Base-by-base conservation (phyloP, 2,797 vertebrate genomes). In the Phataginus tetradactyla region DNA sequence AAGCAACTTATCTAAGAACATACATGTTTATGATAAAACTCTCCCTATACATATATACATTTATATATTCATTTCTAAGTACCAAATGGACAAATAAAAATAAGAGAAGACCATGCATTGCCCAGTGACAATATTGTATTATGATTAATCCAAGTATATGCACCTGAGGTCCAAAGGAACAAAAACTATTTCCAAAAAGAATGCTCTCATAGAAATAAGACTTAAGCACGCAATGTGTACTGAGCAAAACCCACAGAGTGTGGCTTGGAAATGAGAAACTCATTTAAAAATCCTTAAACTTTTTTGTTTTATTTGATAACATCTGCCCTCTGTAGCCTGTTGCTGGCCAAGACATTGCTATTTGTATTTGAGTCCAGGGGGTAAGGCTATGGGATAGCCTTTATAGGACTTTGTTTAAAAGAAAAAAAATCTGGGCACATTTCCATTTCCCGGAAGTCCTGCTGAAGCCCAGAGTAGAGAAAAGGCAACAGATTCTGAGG, bases 321-420 rank as follows among this genome's bases (percentile, higher is more conserved):
- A 90, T 83, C 55, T 98, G 89, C 95, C 86, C 96, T 96, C 92
- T 94, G 80, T 89, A 97, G 75, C 23, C 21, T 92, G 96, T 97
- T 93, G 55, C 86, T 83, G 87, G 83, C 94, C 49, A 97, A 97
- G 95, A 63, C 53, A 55, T 95, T 95, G 87, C 87, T 95, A 53
- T 96, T 97, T 97, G 37, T 92, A 94, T 95, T 96, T 1, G 0
- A 96, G 59, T 86, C 79, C 66, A 63, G 84, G 23, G 89, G 57
- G 55, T 89, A 74, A 96, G 81, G 80, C 81, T 92, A 51, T 51
- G 86, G 77, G 42, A 91, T 63, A 39, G 53, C 79, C 85, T 97
- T 98, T 96, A 89, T 86, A 97, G 93, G 21, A 29, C 57, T 94
- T 96, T 94, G 86, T 97, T 96, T 57, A 96, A 98, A 98, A 97